These are phyloP conservation scores for Hapalemur alaotrensis DNA, from an alignment of 2,797 vertebrate species.

Conservation along the genomic window DNA sequence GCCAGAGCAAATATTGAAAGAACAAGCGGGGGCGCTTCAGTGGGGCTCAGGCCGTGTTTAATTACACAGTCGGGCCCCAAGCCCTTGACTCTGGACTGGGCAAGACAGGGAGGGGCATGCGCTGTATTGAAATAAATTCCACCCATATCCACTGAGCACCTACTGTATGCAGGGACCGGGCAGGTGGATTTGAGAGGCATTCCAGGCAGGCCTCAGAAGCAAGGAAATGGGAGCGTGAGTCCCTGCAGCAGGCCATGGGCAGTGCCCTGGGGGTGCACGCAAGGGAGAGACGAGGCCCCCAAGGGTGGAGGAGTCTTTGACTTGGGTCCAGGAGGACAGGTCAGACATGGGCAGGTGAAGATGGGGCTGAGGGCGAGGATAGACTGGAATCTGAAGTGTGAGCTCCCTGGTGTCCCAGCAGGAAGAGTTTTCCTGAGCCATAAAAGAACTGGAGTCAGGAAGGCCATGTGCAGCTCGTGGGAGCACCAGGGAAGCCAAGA, in stretches of 20 bases:
- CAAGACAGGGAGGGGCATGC: not conserved
- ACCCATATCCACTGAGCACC: not conserved
- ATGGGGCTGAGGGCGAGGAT: not conserved
- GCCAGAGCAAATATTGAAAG: constrained; percentile 60
- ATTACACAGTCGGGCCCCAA: not conserved
- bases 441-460: not conserved
- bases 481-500: not conserved
- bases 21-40: not conserved
- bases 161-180: not conserved
- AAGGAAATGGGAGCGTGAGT: not conserved
- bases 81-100: not conserved
- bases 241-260: not conserved
- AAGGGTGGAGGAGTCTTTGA: not conserved
- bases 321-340: not conserved
- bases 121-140: not conserved
- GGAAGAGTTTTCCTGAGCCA: not conserved
- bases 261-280: too few relatives aligned
- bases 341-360: not conserved
- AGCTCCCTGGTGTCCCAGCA: not conserved
- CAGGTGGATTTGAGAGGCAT: not conserved
- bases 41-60: constrained; percentile 46
- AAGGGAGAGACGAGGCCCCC: not conserved
- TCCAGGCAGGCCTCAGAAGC: not conserved
- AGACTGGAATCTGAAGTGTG: not conserved
- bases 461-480: not conserved